Percentiles rank a stretch among this genome's conserved stretches.
Evolutionary conservation across 2,113 vertebrate genomes (phyloP).

Genomic region (Elanoides forficatus): DNA sequence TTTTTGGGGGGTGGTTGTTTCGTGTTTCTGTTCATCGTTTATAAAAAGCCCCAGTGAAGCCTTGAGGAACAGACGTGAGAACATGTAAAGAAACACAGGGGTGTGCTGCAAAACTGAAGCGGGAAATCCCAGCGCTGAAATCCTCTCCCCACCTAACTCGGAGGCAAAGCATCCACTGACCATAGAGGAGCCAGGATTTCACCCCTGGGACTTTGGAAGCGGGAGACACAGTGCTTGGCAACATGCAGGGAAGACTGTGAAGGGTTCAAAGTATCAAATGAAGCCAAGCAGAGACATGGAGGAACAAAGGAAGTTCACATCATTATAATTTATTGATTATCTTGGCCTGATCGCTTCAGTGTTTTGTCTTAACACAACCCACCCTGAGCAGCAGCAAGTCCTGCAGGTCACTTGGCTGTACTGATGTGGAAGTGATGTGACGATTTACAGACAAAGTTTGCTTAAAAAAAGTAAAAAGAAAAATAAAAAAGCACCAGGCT

Average conservation of each 20-base stretch:
- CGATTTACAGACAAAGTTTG: not conserved
- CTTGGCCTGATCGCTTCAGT: not conserved
- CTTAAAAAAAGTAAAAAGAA: not conserved
- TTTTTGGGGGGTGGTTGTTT: not conserved
- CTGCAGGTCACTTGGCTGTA: not conserved
- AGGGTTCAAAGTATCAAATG: constrained; percentile 33
- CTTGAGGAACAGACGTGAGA: not conserved
- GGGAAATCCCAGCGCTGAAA: not conserved
- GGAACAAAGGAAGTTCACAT: constrained; percentile 55
- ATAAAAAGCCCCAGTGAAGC: not conserved
- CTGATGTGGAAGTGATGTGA: not conserved
- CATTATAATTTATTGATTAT: constrained; percentile 47
- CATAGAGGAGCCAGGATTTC: not conserved
- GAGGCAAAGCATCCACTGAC: not conserved
- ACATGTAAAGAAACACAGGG: not conserved
- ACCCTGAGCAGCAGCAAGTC: not conserved
- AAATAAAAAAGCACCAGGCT: not conserved
- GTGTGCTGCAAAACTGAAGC: not conserved
- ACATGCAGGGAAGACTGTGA: not conserved
- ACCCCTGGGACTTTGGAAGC: not conserved
- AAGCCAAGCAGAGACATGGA: not conserved
- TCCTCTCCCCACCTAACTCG: not conserved
- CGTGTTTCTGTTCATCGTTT: not conserved
- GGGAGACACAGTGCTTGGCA: not conserved
- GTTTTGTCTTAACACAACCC: not conserved